Evolutionary conservation across 2,797 vertebrate species (phyloP).

Genomic region (Macroramphosus scolopax): DNA sequence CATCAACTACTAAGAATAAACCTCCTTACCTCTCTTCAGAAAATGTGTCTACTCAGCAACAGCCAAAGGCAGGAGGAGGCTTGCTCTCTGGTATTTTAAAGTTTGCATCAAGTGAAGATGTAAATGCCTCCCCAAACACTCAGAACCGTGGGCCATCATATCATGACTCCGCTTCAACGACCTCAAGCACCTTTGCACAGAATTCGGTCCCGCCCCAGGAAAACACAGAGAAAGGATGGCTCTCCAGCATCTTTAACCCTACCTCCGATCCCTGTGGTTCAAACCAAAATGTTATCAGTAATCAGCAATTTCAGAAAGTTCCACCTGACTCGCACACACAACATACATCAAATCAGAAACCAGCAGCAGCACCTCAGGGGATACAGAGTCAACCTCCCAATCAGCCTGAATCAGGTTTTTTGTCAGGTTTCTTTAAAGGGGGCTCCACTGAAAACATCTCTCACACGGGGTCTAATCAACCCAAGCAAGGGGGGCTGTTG

Average conservation of each 20-base stretch:
- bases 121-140: conserved; percentile 41
- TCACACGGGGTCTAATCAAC: conserved; percentile 43
- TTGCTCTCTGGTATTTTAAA: conserved; percentile 72
- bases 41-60: conserved; percentile 65
- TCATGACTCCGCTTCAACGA: conserved; percentile 20
- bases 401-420: conserved; percentile 60
- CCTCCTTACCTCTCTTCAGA: conserved; percentile 79
- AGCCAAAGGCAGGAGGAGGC: conserved; percentile 61
- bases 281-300: conserved; percentile 45
- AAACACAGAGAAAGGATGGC: conserved; percentile 71
- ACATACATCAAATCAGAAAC: conserved; percentile 39
- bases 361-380: conserved; percentile 18
- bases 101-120: conserved; percentile 73
- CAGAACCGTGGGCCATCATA: conserved; percentile 39
- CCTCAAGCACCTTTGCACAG: conserved; percentile 12
- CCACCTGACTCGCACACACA: conserved; percentile 32
- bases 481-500: conserved; percentile 73
- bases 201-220: conserved; percentile 37
- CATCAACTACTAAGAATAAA: conserved; percentile 72
- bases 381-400: conserved; percentile 44
- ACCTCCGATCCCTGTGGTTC: conserved; percentile 28
- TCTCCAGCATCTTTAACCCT: conserved; percentile 73
- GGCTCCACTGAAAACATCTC: conserved; percentile 50
- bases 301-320: conserved; percentile 40
- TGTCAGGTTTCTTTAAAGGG: conserved; percentile 73